These are phyloP conservation scores for Spinus pinus DNA, from an alignment of 2,797 vertebrate genomes.

Conservation along the genomic window DNA sequence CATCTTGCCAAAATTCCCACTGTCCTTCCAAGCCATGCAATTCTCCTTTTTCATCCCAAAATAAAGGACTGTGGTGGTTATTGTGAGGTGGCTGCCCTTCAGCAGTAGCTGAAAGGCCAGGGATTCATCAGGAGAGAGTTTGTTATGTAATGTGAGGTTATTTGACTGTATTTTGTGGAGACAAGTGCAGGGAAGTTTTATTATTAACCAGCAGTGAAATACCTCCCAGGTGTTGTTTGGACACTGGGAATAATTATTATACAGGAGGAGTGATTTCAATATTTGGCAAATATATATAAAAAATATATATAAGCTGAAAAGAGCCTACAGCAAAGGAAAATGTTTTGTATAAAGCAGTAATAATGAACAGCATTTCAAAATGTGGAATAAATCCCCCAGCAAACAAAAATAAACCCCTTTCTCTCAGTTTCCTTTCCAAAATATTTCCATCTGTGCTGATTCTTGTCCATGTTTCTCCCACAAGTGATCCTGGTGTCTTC, in stretches of 20 bases:
- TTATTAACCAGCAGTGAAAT: neutral
- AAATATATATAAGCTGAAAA: neutral
- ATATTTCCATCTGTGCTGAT: neutral
- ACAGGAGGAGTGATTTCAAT: neutral
- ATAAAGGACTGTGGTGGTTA: neutral
- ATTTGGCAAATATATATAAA: neutral
- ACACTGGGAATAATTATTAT: neutral
- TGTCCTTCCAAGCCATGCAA: neutral
- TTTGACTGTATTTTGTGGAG: neutral
- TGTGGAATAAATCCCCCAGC: neutral
- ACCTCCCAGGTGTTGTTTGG: neutral
- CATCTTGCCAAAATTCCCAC: neutral
- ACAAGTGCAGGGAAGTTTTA: neutral
- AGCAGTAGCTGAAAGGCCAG: neutral
- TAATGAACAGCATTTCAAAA: neutral
- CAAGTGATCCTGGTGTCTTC: neutral
- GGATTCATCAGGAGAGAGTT: neutral
- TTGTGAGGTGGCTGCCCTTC: neutral
- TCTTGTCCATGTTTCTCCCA: neutral
- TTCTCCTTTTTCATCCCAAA: neutral
- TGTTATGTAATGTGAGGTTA: neutral
- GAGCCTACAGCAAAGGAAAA: neutral
- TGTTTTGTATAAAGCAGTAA: neutral
- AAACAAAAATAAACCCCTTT: neutral
- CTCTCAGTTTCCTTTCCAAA: neutral